Base-by-base conservation (phyloP, 2,797 vertebrate genomes). In the Halcyon badia region DNA sequence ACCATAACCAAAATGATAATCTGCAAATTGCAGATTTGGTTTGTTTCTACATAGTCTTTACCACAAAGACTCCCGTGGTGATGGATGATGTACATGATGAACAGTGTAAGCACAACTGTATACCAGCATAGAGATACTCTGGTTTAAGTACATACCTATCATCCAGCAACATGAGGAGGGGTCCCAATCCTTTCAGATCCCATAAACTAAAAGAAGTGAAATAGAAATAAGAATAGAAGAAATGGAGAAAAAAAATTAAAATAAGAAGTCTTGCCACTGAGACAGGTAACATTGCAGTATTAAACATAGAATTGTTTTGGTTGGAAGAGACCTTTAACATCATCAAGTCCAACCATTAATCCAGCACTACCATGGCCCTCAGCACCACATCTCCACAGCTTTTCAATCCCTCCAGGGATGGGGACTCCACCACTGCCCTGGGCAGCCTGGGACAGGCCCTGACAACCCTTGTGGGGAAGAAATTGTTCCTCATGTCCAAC, bases 91-190 rank as follows among this genome's bases (percentile, higher is more conserved):
- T 13, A 42, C 1, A 1, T 26, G 16, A n/a, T 17, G 41, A 76
- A 21, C 7, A 25, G 9, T 1, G 5, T 5, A 14, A 14, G 10
- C 21, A 49, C n/a, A 33, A 22, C 10, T 20, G 41, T 10, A 15
- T 64, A 35, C 5, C 4, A 35, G 44, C 16, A 35, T 3, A 20
- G 25, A 80, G 15, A 66, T 30, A 49, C 11, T 79, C 30, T 4
- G 4, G 18, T 9, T 54, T 56, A 42, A 83, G 4, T 35, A 41
- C 10, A 10, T 54, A 54, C 8, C 0, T 10, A 6, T 7, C 2
- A 60, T 44, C 41, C 44, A 69, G 41, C 17, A 76, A 6, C 33
- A 48, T 22, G 54, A 70, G 41, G 8, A 80, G 10, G 7, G 5
- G 25, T 13, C 5, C 25, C 35, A 75, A 12, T 33, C 24, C 16